Evolutionary conservation across 2,797 vertebrate species (phyloP), one percentile per base, ranked within the genome.

Genomic region (Tenualosa thibaudeaui): DNA sequence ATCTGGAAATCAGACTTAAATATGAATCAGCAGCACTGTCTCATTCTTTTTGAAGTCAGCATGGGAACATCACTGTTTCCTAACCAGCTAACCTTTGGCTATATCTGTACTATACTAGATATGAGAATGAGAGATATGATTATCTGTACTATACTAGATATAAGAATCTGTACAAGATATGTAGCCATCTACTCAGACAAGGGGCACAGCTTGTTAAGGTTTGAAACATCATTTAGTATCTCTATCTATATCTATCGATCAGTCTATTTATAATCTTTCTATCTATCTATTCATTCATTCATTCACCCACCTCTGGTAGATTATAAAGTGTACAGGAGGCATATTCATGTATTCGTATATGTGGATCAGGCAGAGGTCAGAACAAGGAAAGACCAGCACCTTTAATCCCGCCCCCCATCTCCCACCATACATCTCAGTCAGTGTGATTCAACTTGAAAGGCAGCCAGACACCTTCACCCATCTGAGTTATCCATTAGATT

Each of bases 371-470:
- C 31, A 0, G 31, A 31, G 31, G 4, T 40, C 68, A 5, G 68
- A 75, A 19, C 15, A 0, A 75, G 37, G 68, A 40, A 15, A 75
- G 31, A 40, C 65, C 15, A 12, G 5, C 65, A 0, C 31, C 31
- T 19, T 68, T 68, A 31, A 68, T 68, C 62, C 24, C 50, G 2
- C 26, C 62, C 7, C 3, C n/a, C 8, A 31, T 31, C n/a, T 26
- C 62, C 50, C 6, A 51, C 40, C 17, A 78, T 78, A 19, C 17
- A 3, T 7, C 12, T 78, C 40, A 78, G 71, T 62, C 31, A 24
- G 68, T 53, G 31, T 82, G 37, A 78, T 68, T 62, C 65, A 22
- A 84, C 40, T 82, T 87, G 58, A 88, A 82, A 86, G 78, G 37
- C 71, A 31, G 81, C 56, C 9, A 78, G 71, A 53, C 43, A 54